Evolutionary conservation across 2,888 invertebrate species (phyloP), one percentile per base, ranked within the genome.

Genomic region (Watsonalla binaria): DNA sequence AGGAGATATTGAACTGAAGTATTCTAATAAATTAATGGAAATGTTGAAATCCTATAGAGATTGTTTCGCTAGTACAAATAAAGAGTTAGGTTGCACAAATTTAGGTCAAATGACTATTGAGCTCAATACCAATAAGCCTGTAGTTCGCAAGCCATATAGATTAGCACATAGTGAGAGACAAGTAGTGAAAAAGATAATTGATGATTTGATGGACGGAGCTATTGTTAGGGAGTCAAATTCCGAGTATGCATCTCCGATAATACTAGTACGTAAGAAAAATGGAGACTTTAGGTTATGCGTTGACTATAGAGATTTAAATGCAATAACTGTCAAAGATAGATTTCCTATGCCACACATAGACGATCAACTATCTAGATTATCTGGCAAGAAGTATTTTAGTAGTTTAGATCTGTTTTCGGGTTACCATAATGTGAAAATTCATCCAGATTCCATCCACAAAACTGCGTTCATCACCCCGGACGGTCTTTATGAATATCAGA

Each of bases 311-410:
- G 62, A 56, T 0, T 42, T 70, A 6, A 68, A 70, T 45, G 52
- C 59, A 0, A 58, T 66, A 0, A 69, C 69, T 0, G 14, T 69
- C 0, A 57, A 57, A 33, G 69, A 71, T 49, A 60, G 67, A n/a
- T 68, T 55, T 51, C 68, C 67, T 0, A 48, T 70, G 7, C 70
- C 68, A 0, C 59, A 66, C 33, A 70, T 70, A 4, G 70, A 69
- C 0, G 68, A 67, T 48, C 65, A 68, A 14, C 8, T 71, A 0
- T 58, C 59, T 0, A 57, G 57, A 6, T 37, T 68, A 45, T 57
- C 64, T 0, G 67, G 66, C 11, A 68, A 65, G 53, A 54, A 53
- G 0, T 63, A 47, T 51, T 70, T 68, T 24, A 66, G 65, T 0
- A 56, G 51, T 42, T 47, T 68, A 7, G 66, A 68, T 49, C 24